Conservation (phyloP, 2,888 invertebrate species). For the Monopis laevigella region DNA sequence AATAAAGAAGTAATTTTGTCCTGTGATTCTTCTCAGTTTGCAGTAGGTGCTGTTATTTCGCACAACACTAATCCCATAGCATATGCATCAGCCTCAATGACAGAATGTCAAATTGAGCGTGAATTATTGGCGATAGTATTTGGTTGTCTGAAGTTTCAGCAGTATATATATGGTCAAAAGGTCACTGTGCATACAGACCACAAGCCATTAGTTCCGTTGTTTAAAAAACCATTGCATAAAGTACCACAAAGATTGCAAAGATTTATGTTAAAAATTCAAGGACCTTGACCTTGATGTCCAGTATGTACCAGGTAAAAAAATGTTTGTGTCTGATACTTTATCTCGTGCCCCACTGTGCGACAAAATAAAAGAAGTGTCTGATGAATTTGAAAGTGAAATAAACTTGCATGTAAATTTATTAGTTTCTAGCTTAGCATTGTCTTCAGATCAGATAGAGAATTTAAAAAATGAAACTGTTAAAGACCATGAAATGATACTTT, state of each 20-base stretch:
- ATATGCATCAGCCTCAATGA: conserved; percentile 21
- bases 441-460: too few species aligned
- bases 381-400: conserved; percentile 5
- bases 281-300: conserved; percentile 22
- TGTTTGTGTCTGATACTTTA: conserved; percentile 25
- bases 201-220: conserved; percentile 24
- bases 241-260: conserved; percentile 22
- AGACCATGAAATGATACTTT: too few species aligned
- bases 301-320: conserved; percentile 23
- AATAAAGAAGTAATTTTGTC: conserved; percentile 14
- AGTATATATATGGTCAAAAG: conserved; percentile 12
- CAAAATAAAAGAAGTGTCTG: background rate
- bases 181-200: conserved; percentile 25
- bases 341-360: conserved; percentile 20
- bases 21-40: conserved; percentile 20
- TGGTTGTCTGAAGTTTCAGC: conserved; percentile 21
- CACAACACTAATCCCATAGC: conserved; percentile 22
- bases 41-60: conserved; percentile 20
- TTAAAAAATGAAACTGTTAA: too few species aligned
- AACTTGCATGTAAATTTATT: conserved; percentile 4
- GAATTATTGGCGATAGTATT: conserved; percentile 20
- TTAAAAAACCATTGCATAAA: conserved; percentile 21
- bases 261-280: conserved; percentile 22
- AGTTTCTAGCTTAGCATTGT: too few species aligned
- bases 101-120: conserved; percentile 19